Percentiles rank a stretch among this genome's conserved stretches.
Evolutionary conservation across 2,113 vertebrate species (phyloP).

Genomic region (Arothron firmamentum): DNA sequence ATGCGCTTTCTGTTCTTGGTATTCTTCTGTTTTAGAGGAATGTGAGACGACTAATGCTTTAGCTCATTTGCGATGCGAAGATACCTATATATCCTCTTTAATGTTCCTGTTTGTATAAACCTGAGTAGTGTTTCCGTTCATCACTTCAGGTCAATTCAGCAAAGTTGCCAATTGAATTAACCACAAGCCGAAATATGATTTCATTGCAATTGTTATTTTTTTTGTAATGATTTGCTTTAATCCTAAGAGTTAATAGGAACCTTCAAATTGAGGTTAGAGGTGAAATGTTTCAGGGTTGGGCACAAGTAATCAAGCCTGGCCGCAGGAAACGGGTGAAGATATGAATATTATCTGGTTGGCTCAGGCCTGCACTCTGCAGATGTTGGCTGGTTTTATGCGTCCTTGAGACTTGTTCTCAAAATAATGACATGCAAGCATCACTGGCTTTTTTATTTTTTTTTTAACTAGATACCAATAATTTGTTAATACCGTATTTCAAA

Average conservation of each 20-base stretch:
- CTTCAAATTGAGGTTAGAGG: conserved; percentile 1
- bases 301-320: not conserved
- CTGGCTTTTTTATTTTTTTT: too few relatives aligned
- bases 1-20: conserved; percentile 71
- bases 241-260: not conserved
- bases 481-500: too few relatives aligned
- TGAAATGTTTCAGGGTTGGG: not conserved
- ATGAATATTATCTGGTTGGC: not conserved
- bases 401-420: too few relatives aligned
- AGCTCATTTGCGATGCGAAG: too few relatives aligned
- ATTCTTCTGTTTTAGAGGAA: conserved; percentile 77
- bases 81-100: not conserved
- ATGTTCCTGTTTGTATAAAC: not conserved
- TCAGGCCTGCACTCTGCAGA: not conserved
- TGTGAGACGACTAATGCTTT: conserved; percentile 35
- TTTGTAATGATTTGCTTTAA: not conserved
- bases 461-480: too few relatives aligned
- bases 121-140: too few relatives aligned
- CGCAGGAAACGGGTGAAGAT: conserved; percentile 1
- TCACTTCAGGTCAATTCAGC: too few relatives aligned
- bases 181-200: too few relatives aligned
- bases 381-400: not conserved
- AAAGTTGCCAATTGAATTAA: not conserved
- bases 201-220: too few relatives aligned
- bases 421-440: too few relatives aligned